Conservation (phyloP, 2,113 vertebrate species). For the Notiomystis cincta region DNA sequence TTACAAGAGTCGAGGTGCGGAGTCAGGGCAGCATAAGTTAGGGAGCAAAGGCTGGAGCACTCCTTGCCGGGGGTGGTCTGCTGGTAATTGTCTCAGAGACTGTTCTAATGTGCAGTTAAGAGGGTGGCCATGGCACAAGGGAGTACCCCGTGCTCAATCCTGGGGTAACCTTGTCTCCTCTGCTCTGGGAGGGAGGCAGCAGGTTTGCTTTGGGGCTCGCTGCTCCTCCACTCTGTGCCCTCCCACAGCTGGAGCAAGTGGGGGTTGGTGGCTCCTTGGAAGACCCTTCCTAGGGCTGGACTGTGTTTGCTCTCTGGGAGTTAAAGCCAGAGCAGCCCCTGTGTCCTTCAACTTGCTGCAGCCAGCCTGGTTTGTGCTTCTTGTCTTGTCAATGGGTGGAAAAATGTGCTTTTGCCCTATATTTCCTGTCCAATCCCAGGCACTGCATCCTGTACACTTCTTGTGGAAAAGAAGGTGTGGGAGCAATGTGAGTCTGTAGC, state of each 20-base stretch:
- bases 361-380: not conserved
- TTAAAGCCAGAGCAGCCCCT: not conserved
- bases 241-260: fast-evolving
- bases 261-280: not conserved
- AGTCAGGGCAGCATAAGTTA: not conserved
- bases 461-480: fast-evolving
- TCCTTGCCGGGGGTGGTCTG: not conserved
- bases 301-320: fast-evolving
- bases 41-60: not conserved
- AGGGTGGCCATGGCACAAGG: not conserved
- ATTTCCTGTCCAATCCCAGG: fast-evolving
- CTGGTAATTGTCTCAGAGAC: not conserved
- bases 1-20: not conserved
- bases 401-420: not conserved
- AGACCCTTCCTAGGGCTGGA: not conserved
- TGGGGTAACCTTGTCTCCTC: not conserved
- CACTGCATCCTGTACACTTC: not conserved
- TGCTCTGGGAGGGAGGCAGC: not conserved
- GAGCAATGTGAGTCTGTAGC: not conserved
- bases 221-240: not conserved
- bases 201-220: not conserved
- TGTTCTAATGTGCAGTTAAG: not conserved
- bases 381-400: fast-evolving
- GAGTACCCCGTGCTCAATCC: fast-evolving
- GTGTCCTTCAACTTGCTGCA: not conserved